Conservation (phyloP, 2,113 vertebrate species). For the Apteryx mantelli region DNA sequence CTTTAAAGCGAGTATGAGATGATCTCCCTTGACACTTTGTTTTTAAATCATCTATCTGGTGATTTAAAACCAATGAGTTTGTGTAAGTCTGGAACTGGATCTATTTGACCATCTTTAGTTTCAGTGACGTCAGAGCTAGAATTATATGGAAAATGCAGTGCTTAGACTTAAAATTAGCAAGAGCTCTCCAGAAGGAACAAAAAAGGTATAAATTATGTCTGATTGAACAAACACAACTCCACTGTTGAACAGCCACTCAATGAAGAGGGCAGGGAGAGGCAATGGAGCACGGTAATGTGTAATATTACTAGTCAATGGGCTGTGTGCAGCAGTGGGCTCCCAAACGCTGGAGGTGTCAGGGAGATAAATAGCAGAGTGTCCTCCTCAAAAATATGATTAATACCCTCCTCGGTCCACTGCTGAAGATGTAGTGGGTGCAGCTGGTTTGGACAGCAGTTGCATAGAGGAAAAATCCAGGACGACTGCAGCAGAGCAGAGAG, state of each 20-base stretch:
- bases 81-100: not conserved
- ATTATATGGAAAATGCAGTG: not conserved
- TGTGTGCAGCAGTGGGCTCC: conserved; percentile 95
- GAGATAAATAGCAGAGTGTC: conserved; percentile 99
- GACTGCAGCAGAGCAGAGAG: conserved; percentile 92
- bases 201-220: conserved; percentile 94
- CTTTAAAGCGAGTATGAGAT: conserved; percentile 39
- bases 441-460: conserved; percentile 96
- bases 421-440: conserved; percentile 99
- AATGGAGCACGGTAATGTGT: conserved; percentile 99
- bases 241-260: conserved; percentile 97
- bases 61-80: conserved; percentile 30
- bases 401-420: conserved; percentile 98
- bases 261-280: conserved; percentile 98
- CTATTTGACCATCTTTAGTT: conserved; percentile 34
- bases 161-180: conserved; percentile 75
- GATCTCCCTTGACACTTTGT: conserved; percentile 11
- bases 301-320: conserved; percentile 99
- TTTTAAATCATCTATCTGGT: conserved; percentile 41
- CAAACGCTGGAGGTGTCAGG: conserved; percentile 97
- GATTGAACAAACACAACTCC: conserved; percentile 92
- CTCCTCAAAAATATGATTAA: conserved; percentile 99
- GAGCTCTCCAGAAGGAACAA: conserved; percentile 72
- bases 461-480: conserved; percentile 88
- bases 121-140: conserved; percentile 7